Base-by-base conservation (phyloP, 2,797 vertebrate genomes). In the Sebastes cheni region DNA sequence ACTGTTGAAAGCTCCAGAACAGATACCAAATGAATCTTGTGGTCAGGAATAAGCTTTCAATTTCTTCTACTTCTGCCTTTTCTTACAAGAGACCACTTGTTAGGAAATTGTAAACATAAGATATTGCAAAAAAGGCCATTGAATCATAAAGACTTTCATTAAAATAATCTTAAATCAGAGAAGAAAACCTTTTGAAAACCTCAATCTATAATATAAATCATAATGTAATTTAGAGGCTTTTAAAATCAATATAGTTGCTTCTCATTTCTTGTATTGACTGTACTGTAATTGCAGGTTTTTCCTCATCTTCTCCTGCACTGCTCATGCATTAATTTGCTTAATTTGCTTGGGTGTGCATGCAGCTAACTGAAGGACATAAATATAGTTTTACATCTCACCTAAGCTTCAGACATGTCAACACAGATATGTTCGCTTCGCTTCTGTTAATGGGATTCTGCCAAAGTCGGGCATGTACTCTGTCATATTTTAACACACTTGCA, bases 401-500 rank as follows among this genome's bases (percentile, higher is more conserved):
- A 5, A 46, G 59, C 68, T 25, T 5, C 32, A 66, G 60, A 82
- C 67, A 71, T 75, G 77, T 90, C 87, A 71, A 82, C 60, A 77
- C 2, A 9, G 23, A 79, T 83, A 73, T 69, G 52, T 54, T 74
- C 36, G 56, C 79, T 30, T 82, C 64, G 5, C 58, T 14, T 86
- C 22, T 1, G 1, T 58, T 90, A 90, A 94, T 84, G 20, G 67
- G 77, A 90, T 90, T 86, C 73, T 76, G 67, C 34, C n/a, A n/a
- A 74, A 83, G 77, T 67, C 5, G 23, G 56, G 18, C 77, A 68
- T 83, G 65, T 36, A 23, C 77, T 62, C 73, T n/a, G 59, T 85
- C 67, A 52, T 84, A 84, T 77, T 86, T 88, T 30, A 87, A 67
- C 59, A 61, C 61, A 58, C 77, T 67, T 75, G 82, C 56, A 92